Percentiles rank a stretch among this genome's conserved stretches.
phyloP scores from a whole-genome alignment of 2,113 vertebrate genomes.

The Tetrao urogallus region DNA sequence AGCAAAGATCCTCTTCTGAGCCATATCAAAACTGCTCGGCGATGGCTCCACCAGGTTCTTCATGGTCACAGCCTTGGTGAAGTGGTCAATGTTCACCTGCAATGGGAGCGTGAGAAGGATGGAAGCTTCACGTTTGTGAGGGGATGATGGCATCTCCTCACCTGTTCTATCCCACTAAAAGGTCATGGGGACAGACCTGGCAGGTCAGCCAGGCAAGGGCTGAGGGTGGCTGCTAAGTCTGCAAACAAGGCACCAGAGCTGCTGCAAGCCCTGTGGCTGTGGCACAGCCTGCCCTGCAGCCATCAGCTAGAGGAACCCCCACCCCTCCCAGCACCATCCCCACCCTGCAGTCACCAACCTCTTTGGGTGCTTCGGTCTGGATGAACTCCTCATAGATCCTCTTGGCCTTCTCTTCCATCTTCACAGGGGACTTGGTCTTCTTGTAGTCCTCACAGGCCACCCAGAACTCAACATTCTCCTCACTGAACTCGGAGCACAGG shows the following conservation, averaged over 20 bases:
- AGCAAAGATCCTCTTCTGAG: constrained; percentile 91
- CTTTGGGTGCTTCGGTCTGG: constrained; percentile 90
- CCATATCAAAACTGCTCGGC: constrained; percentile 87
- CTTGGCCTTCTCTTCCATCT: constrained; percentile 89
- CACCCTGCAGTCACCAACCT: constrained; percentile 79
- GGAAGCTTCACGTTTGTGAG: not conserved
- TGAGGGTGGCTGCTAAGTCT: not conserved
- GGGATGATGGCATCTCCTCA: not conserved
- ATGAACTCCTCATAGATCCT: constrained; percentile 97
- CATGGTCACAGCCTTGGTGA: constrained; percentile 92
- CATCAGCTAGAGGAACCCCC: not conserved
- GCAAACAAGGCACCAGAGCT: not conserved
- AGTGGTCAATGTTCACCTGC: constrained; percentile 96
- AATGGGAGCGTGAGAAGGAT: not conserved
- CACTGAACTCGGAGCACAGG: constrained; percentile 96
- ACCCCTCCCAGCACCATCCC: accelerated
- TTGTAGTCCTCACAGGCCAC: constrained; percentile 94
- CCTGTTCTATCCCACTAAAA: not conserved
- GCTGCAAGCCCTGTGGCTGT: not conserved
- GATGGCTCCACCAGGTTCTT: constrained; percentile 92
- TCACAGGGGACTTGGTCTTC: constrained; percentile 85
- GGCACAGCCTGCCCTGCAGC: accelerated
- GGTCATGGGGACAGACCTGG: not conserved
- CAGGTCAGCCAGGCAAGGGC: not conserved
- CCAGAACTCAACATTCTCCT: constrained; percentile 97